Base-by-base conservation (phyloP, 2,797 vertebrate genomes). In the Mormyrops attenuatus region DNA sequence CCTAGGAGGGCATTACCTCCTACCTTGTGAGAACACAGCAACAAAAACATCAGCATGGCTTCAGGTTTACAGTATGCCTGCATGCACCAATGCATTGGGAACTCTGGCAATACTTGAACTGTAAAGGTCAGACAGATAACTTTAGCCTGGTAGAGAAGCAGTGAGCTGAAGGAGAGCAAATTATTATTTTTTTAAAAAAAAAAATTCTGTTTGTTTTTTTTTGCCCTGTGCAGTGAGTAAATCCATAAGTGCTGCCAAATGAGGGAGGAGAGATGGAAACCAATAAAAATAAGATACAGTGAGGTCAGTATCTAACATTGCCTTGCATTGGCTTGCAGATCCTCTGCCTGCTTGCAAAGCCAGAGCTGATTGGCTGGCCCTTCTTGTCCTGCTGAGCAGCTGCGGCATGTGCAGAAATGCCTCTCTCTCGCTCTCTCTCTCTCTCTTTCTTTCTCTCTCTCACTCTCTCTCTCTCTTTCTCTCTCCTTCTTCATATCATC, bases 391-490 rank as follows among this genome's bases (percentile, higher is more conserved):
- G 7, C 77, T 91, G 92, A 95, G 94, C 95, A 95, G 95, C 95
- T 94, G 94, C 94, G 94, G 93, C 95, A 90, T 93, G 93, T 94
- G 94, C 94, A 93, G 94, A 95, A 95, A 92, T 94, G 91, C 92
- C 93, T 93, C 92, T 87, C 92, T 63, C 47, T 84, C 88, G 91
- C 85, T 87, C 85, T 82, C 77, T 66, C 20, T 73, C 41, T 47
- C 30, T 38, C 34, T 34, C 13, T 69, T 22, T 63, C 22, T 13
- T 1, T 49, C 47, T n/a, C 57, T 22, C 57, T 0, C 63, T 30
- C 57, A 22, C 57, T 22, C 57, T 22, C 66, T 13, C 50, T 52
- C 30, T 17, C 34, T 15, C 26, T 69, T 30, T 34, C 34, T 73
- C 13, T 7, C 69, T 77, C 91, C 52, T 88, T 89, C 50, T 49